Evolutionary conservation across 2,888 invertebrate genomes (phyloP).

Genomic region (Phengaris alcon): DNA sequence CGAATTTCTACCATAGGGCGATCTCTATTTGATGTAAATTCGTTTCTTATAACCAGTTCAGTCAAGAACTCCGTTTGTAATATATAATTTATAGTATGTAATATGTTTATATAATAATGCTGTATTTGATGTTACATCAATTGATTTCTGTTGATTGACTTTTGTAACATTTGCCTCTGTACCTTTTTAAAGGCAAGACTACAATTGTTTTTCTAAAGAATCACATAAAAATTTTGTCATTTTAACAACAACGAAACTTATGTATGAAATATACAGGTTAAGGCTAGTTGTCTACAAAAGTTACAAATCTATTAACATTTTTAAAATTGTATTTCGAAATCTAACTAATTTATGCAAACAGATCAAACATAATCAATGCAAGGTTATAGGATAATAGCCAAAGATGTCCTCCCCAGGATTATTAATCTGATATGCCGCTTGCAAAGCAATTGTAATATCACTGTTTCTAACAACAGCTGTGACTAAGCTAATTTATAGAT

Average conservation of each 20-base stretch:
- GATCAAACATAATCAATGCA: conserved; percentile 2
- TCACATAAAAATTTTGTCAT: not conserved
- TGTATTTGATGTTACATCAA: too few relatives aligned
- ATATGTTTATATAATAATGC: too few relatives aligned
- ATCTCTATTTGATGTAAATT: too few relatives aligned
- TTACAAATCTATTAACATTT: not conserved
- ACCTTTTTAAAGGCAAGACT: too few relatives aligned
- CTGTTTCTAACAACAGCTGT: not conserved
- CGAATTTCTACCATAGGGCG: too few relatives aligned
- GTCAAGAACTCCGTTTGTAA: too few relatives aligned
- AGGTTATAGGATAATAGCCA: conserved; percentile 25
- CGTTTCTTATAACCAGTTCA: too few relatives aligned
- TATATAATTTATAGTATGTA: too few relatives aligned
- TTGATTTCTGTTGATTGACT: too few relatives aligned
- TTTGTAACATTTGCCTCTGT: too few relatives aligned
- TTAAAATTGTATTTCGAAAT: not conserved
- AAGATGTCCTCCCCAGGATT: conserved; percentile 10
- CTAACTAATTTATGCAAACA: not conserved
- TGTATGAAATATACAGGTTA: not conserved
- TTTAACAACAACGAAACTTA: not conserved
- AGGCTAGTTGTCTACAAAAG: not conserved
- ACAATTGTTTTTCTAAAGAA: too few relatives aligned
- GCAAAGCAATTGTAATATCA: not conserved
- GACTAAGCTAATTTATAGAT: too few relatives aligned
- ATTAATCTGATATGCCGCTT: not conserved